These are phyloP conservation scores for Crax fasciolata DNA, from an alignment of 2,797 vertebrate genomes.

Conservation along the genomic window DNA sequence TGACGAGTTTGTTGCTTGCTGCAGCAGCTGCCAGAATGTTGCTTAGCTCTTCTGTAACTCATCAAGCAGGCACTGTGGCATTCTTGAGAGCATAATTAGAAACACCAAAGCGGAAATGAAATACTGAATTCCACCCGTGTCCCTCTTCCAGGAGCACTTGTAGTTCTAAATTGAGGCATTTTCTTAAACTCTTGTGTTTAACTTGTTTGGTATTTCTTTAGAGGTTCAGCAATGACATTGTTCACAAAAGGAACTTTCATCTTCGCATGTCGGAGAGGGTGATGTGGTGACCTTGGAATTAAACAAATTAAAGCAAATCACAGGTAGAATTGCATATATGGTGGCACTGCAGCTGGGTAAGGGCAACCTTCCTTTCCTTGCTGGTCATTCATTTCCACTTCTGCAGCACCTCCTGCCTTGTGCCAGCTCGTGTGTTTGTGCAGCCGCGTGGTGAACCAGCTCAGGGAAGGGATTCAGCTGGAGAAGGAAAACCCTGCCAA, in stretches of 20 bases:
- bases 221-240: neutral
- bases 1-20: neutral
- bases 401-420: fast-evolving
- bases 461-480: conserved; percentile 27
- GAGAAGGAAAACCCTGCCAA: conserved; percentile 4
- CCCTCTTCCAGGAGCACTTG: neutral
- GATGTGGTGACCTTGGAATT: neutral
- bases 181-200: neutral
- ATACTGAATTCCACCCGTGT: neutral
- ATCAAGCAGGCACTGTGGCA: neutral
- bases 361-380: neutral
- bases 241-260: neutral
- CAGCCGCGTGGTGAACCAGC: neutral
- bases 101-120: neutral
- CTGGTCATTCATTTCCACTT: neutral
- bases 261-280: neutral
- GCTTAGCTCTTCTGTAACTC: neutral
- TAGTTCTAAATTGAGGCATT: neutral
- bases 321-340: neutral
- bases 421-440: neutral
- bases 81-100: neutral
- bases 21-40: neutral
- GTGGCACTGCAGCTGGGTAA: neutral
- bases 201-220: neutral
- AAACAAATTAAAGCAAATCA: neutral